Base-by-base conservation (phyloP, 2,113 vertebrate species). In the Pyxicephalus adspersus region DNA sequence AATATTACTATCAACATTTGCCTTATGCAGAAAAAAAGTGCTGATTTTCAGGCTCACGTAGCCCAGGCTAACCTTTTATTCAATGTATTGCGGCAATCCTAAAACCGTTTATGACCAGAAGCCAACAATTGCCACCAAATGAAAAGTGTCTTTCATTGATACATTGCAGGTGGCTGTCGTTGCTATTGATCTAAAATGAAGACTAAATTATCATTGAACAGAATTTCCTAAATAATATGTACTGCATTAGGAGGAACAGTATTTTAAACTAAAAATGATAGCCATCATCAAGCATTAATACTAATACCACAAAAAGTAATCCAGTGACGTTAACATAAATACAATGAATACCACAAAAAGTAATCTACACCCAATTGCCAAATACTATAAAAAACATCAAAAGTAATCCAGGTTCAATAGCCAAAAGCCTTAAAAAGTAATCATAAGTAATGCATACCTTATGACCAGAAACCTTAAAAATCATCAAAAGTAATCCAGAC, bases 401-500 rank as follows among this genome's bases (percentile, higher is more conserved):
- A 76, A 63, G 74, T 76, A 76, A 76, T 76, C 74, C 58, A 76
- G 74, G 74, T 76, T 76, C 60, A 63, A 50, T 76, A 38, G 74
- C 74, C 74, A 61, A 76, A 76, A 76, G 74, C 74, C 23, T 76
- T 76, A 76, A 76, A 76, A 76, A 76, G 45, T 76, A 61, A 76
- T 76, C 58, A 25, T 19, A 76, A 76, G 74, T 76, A 76, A 76
- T 76, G 50, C 74, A 64, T 51, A 76, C 74, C 74, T 61, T 76
- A 76, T 76, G 74, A 64, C 38, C 58, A 50, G 63, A 64, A 76
- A 76, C 28, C 58, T 64, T 76, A 29, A 76, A 76, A 61, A 26
- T 76, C 60, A 76, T 76, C 74, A 76, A 76, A 76, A 51, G 57
- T 76, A 64, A 76, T 63, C 60, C 74, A 38, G 74, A 76, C 58